Evolutionary conservation across 2,888 invertebrate species (phyloP).

Genomic region (Phasia obesa): DNA sequence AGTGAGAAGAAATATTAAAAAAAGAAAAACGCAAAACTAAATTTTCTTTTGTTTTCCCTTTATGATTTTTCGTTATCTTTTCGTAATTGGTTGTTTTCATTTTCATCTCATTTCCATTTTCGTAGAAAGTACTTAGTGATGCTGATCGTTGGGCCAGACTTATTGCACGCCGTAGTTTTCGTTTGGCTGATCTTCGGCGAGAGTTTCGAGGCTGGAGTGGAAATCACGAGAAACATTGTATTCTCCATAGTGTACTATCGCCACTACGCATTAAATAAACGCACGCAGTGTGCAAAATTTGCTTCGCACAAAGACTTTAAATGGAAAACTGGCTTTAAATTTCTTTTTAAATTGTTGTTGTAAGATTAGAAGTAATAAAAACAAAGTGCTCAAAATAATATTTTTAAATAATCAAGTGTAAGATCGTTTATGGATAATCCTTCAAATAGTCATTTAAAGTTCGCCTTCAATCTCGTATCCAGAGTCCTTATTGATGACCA

Average conservation of each 20-base stretch:
- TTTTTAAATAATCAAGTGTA: constrained; percentile 34
- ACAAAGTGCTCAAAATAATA: constrained; percentile 57
- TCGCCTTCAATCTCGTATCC: constrained; percentile 1
- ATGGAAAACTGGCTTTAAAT: constrained; percentile 48
- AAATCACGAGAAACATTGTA: constrained; percentile 81
- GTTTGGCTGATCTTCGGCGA: constrained; percentile 77
- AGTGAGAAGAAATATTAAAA: background rate
- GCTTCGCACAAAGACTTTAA: constrained; percentile 40
- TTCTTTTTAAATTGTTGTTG: constrained; percentile 13
- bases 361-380: constrained; percentile 35
- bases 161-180: constrained; percentile 79
- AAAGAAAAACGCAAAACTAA: constrained; percentile 61
- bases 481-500: constrained; percentile 10
- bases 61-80: constrained; percentile 22
- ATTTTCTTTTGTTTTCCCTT: constrained; percentile 48
- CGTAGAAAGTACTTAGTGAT: constrained; percentile 79
- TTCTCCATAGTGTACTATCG: constrained; percentile 80
- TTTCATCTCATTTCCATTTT: constrained; percentile 37
- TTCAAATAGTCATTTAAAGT: constrained; percentile 13
- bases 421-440: constrained; percentile 54
- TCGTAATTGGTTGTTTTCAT: constrained; percentile 53
- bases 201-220: constrained; percentile 82
- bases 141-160: constrained; percentile 81
- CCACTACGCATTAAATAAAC: constrained; percentile 76
- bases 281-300: background rate